Evolutionary conservation across 2,113 vertebrate genomes (phyloP).

Genomic region (Haemorhous mexicanus): DNA sequence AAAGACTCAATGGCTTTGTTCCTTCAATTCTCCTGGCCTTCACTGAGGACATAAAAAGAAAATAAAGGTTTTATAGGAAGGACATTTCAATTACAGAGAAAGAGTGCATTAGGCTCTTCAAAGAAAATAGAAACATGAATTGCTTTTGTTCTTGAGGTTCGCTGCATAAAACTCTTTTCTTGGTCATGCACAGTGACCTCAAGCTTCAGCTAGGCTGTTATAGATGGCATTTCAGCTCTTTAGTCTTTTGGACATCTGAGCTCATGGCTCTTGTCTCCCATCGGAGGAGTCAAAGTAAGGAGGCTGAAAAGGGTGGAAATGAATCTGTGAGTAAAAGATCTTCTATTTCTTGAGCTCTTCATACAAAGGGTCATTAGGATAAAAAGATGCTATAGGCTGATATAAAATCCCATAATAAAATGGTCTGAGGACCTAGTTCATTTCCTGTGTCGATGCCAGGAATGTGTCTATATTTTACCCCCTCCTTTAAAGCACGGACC

Average conservation of each 20-base stretch:
- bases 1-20: background rate
- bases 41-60: fast-evolving
- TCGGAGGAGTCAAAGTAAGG: background rate
- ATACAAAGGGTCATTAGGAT: background rate
- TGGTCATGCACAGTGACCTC: background rate
- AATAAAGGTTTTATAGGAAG: background rate
- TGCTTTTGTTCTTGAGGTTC: background rate
- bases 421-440: background rate
- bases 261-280: background rate
- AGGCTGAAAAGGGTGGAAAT: background rate
- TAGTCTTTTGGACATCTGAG: background rate
- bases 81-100: background rate
- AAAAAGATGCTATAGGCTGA: background rate
- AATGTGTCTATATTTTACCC: background rate
- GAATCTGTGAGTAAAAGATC: background rate
- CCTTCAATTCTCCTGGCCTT: background rate
- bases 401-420: background rate
- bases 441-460: background rate
- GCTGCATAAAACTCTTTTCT: background rate
- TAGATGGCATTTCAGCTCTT: background rate
- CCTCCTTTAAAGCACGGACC: background rate
- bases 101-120: background rate
- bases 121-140: background rate
- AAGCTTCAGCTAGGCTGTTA: background rate
- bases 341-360: background rate